Evolutionary conservation across 2,113 vertebrate species (phyloP).

Genomic region (Cnemophilus loriae): DNA sequence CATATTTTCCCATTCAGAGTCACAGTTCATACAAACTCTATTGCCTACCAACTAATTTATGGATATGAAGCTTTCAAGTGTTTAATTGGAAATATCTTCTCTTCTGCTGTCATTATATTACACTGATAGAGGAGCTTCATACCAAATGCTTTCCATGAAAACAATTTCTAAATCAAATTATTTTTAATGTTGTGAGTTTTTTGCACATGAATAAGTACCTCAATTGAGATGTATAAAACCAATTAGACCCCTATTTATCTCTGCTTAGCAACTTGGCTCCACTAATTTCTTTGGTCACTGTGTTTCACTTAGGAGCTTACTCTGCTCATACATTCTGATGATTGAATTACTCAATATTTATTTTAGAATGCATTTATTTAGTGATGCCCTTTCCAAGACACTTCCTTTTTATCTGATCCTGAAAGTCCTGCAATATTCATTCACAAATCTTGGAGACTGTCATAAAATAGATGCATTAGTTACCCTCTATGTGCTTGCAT

Average conservation of each 20-base stretch:
- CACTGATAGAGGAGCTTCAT: not conserved
- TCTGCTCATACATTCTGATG: not conserved
- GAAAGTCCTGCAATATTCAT: not conserved
- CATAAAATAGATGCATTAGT: not conserved
- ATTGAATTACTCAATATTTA: slow-evolving; percentile 27
- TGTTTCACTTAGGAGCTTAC: not conserved
- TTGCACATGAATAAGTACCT: slow-evolving; percentile 44
- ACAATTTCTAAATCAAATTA: slow-evolving; percentile 68
- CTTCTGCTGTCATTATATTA: slow-evolving; percentile 33
- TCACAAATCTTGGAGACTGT: not conserved
- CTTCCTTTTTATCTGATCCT: not conserved
- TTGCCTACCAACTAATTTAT: slow-evolving; percentile 35
- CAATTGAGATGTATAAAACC: slow-evolving; percentile 57
- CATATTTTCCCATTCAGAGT: not conserved
- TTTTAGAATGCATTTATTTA: slow-evolving; percentile 14
- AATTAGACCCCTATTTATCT: slow-evolving; percentile 56
- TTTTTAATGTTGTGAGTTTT: slow-evolving; percentile 49
- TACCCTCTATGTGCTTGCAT: not conserved
- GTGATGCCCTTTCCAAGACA: not conserved
- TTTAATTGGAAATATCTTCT: slow-evolving; percentile 59
- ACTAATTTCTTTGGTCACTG: slow-evolving; percentile 37
- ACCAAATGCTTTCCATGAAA: slow-evolving; percentile 30
- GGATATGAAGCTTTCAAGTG: slow-evolving; percentile 40
- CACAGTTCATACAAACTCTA: not conserved
- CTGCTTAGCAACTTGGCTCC: slow-evolving; percentile 16